Evolutionary conservation across 2,888 invertebrate genomes (phyloP), one percentile per base, ranked within the genome.

Genomic region (Pollenia griseotomentosa): DNA sequence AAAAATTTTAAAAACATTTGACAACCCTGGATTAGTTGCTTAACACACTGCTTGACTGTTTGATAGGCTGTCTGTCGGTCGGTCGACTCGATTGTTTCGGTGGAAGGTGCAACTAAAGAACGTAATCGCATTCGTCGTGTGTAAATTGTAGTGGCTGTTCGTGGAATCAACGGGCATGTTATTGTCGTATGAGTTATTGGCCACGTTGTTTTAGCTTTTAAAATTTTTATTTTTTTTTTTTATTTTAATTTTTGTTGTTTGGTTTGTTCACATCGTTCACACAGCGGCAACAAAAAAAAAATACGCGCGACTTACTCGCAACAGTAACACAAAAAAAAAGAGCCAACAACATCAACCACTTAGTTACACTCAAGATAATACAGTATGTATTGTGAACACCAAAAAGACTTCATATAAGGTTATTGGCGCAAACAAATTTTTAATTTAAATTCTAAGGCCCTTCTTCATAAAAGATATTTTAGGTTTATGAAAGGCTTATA

Each of bases 151-250:
- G 78, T 78, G 83, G 65, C 66, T 83, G 83, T 83, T 83, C 78
- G 83, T 73, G 66, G 78, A 84, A 84, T 84, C 78, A 84, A 79
- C 83, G 83, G 78, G 83, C 78, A 83, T 83, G 78, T 83, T 83
- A 59, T 66, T 78, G 65, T 83, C 44, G 78, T 83, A 83, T 83
- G 71, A 83, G 71, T 83, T 83, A 83, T 83, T 73, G 78, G 78
- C 66, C 83, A 83, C 71, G 66, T 74, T 84, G 51, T 74, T 78
- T 77, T 70, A 71, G 40, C 77, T 77, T 63, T 19, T 42, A 65
- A 55, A 23, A 7, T 65, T 55, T 70, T 82, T 44, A 16, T 59
- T 68, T 77, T 63, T 2, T 63, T 73, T 42, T 65, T 57, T 23
- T 40, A 9, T 46, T 78, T 78, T 46, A 33, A 33, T 48, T 55